Conservation (phyloP, 1,140 invertebrate species). For the Mamestra configurata region DNA sequence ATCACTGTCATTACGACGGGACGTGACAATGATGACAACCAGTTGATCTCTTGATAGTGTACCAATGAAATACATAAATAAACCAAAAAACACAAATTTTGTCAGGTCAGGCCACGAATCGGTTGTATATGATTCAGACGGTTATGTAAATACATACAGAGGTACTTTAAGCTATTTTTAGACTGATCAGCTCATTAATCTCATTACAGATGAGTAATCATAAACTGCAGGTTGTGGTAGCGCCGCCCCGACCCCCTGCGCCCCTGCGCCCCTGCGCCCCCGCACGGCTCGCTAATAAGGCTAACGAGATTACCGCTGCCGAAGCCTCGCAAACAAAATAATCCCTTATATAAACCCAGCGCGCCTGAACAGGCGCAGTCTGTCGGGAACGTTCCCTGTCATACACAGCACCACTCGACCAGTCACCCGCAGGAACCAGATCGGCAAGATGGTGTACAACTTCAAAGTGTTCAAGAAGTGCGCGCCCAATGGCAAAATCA, state of each 20-base stretch:
- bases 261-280: background rate
- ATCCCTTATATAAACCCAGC: conserved; percentile 75
- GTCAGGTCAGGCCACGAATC: too few species aligned
- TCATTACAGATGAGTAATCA: conserved; percentile 27
- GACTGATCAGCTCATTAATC: background rate
- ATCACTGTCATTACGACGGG: too few species aligned
- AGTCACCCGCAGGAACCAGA: background rate
- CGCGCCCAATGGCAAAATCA: conserved; percentile 97
- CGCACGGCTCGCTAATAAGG: conserved; percentile 62
- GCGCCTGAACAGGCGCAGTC: conserved; percentile 4
- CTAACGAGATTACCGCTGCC: conserved; percentile 73
- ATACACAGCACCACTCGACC: background rate
- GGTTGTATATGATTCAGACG: too few species aligned
- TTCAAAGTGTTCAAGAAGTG: conserved; percentile 98
- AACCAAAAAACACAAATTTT: too few species aligned
- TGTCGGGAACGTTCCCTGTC: background rate
- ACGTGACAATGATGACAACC: too few species aligned
- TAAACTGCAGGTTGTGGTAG: background rate
- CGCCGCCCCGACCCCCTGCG: background rate
- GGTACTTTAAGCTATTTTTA: background rate
- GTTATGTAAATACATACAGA: background rate
- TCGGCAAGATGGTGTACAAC: conserved; percentile 93
- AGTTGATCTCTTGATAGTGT: too few species aligned
- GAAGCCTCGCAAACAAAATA: conserved; percentile 75
- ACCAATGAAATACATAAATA: too few species aligned